Base-by-base conservation (phyloP, 2,888 invertebrate genomes). In the Chelonus formosanus region DNA sequence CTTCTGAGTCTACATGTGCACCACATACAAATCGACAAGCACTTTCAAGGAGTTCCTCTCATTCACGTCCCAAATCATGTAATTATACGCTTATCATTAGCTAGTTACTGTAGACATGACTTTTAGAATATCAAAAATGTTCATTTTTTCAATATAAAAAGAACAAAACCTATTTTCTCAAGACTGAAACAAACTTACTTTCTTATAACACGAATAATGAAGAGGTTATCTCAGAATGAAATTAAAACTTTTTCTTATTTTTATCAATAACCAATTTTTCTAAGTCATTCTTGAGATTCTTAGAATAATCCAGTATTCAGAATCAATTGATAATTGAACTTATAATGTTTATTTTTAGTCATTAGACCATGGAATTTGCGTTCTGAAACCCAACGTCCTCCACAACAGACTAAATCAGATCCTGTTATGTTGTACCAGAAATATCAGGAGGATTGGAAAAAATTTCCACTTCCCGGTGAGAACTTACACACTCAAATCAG, bases 361-460 rank as follows among this genome's bases (percentile, higher is more conserved):
- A 90, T 91, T 65, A 87, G 87, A 78, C 88, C 90, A 6, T 86
- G 86, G 74, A 85, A 84, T 73, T 82, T 84, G 52, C 84, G 85
- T 54, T 75, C 81, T 35, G 85, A 84, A 60, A 85, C 68, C 5
- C 77, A 76, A 20, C 78, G 76, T 67, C 63, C 43, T 52, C 53
- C 66, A 7, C 65, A 10, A 10, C 63, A 67, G 45, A 76, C 85
- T 71, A 89, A 88, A 81, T 87, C 87, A 3, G 93, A 93, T 80
- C 93, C 94, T 20, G 93, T 94, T 0, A 86, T 90, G 20, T 84
- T 93, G 20, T 94, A 93, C 77, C 92, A 93, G 72, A 89, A 91
- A 74, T 94, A 94, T 78, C 89, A 90, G 73, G 86, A 88, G 43
- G 85, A 90, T 74, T 94, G 94, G 94, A 88, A 89, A 32, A 89